Evolutionary conservation across 2,888 invertebrate species (phyloP), one percentile per base, ranked within the genome.

Genomic region (Yponomeuta plumbellus): DNA sequence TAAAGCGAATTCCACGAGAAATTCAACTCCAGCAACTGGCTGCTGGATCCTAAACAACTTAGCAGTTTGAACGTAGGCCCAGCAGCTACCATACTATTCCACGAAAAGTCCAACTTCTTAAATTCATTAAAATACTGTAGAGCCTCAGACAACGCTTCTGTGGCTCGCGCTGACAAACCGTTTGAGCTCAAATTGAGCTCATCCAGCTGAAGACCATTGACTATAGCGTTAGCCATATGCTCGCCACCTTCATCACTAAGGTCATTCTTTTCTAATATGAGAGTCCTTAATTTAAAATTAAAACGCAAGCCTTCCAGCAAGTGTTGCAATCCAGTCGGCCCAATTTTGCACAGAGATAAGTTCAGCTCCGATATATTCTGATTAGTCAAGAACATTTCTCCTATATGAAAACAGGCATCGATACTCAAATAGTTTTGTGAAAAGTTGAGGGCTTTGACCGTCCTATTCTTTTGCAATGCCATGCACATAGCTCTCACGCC

Each of bases 401-500:
- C 80, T 66, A 89, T 74, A 76, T 89, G 88, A 66, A 73, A 85
- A 59, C 84, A 85, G 3, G 84, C 80, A 66, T 89, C 88, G 21
- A 74, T 67, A 52, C 72, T 79, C 3, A 89, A 75, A 69, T 82
- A 86, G 72, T 81, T 89, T 66, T 83, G 85, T 10, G 82, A 83
- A 11, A 89, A 74, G 66, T 81, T 74, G 0, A 89, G 68, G 4
- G 67, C 66, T 61, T 73, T 78, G 0, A 89, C 88, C 8, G 61
- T 69, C 69, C 69, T 80, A 69, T 90, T 90, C 56, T 74, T 72
- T 59, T 72, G 71, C 21, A 90, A 70, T 22, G 87, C 86, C 39
- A 75, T 70, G 1, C 80, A 74, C 83, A 89, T 88, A 0, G 88
- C 77, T 1, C 84, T 77, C 0, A 88, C 73, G 17, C 81, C 83